Evolutionary conservation across 2,888 invertebrate genomes (phyloP).

Genomic region (Xestia sexstrigata): DNA sequence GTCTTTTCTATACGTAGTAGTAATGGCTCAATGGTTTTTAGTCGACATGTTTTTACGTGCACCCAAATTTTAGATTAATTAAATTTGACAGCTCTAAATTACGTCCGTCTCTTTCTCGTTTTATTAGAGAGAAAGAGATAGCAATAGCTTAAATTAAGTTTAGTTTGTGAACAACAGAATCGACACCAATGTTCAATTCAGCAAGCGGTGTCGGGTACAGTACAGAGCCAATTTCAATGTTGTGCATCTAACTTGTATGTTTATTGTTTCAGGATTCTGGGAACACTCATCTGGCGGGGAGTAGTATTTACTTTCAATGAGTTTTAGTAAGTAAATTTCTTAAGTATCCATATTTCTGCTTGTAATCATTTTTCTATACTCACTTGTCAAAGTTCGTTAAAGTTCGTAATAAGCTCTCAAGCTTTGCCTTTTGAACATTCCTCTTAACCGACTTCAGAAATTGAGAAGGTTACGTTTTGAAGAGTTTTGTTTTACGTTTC

Average conservation of each 20-base stretch:
- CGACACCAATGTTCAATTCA: not conserved
- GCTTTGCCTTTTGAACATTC: not conserved
- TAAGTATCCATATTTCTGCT: not conserved
- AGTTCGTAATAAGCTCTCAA: not conserved
- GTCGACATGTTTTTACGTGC: no score
- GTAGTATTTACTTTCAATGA: not conserved
- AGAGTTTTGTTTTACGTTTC: not conserved
- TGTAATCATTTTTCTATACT: no score
- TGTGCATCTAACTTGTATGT: constrained; percentile 2
- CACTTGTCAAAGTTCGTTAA: not conserved
- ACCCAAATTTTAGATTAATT: no score
- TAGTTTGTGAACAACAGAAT: no score
- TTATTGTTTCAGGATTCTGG: constrained; percentile 27
- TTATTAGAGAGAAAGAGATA: no score
- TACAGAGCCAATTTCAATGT: not conserved
- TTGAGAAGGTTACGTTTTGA: not conserved
- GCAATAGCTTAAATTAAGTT: no score
- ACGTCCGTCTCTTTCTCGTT: no score
- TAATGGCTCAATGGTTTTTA: no score
- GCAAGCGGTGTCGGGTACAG: not conserved
- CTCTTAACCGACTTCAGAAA: not conserved
- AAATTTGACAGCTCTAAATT: no score
- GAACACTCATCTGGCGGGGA: not conserved
- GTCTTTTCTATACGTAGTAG: no score
- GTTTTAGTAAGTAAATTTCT: constrained; percentile 5